Evolutionary conservation across 2,113 vertebrate genomes (phyloP).

Genomic region (Dermatemys mawii): DNA sequence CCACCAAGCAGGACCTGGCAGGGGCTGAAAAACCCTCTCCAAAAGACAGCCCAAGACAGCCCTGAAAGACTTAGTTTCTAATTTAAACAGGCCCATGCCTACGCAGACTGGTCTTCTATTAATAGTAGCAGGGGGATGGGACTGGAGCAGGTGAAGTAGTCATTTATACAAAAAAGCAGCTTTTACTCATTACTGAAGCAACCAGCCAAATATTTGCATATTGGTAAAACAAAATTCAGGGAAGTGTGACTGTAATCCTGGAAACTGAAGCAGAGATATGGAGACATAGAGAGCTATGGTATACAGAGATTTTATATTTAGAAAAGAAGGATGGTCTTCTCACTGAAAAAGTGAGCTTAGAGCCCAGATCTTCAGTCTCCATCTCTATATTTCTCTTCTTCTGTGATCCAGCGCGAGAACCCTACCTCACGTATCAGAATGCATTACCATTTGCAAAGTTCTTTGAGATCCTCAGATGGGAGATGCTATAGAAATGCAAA

Average conservation of each 20-base stretch:
- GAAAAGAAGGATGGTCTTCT: not conserved
- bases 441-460: not conserved
- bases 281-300: not conserved
- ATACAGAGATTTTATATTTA: constrained; percentile 15
- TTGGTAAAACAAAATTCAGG: constrained; percentile 44
- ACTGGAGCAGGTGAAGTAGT: constrained; percentile 51
- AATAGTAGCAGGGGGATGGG: constrained; percentile 53
- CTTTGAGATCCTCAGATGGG: constrained; percentile 15
- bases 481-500: constrained; percentile 28
- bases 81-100: constrained; percentile 69
- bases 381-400: constrained; percentile 29
- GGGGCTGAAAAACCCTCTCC: constrained; percentile 60
- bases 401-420: constrained; percentile 23
- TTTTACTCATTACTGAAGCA: constrained; percentile 54
- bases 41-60: constrained; percentile 69
- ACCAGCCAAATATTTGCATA: constrained; percentile 51
- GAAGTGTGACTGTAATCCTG: not conserved
- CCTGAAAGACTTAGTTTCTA: constrained; percentile 69
- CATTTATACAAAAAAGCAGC: constrained; percentile 40
- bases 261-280: not conserved
- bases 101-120: constrained; percentile 63
- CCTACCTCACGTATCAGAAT: not conserved
- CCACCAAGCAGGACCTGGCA: constrained; percentile 74
- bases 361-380: constrained; percentile 22
- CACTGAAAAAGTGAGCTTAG: not conserved